phyloP scores from a whole-genome alignment of 2,888 invertebrate genomes.

The Ormyrus rosae region DNA sequence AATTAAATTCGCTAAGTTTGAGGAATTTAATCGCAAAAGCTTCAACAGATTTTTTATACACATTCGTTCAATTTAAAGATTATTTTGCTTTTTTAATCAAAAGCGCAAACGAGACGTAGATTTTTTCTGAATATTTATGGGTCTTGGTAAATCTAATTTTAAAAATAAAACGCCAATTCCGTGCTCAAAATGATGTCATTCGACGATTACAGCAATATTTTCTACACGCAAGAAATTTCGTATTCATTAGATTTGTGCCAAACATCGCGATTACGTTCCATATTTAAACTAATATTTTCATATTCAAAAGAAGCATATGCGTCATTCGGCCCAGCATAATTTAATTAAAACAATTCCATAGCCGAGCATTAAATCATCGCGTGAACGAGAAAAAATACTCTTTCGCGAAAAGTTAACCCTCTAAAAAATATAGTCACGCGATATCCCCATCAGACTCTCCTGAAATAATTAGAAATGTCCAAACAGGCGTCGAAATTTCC shows the following conservation, averaged over 20 bases:
- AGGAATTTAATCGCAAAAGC: not conserved
- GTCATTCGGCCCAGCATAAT: conserved; percentile 8
- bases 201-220: no score
- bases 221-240: conserved; percentile 5
- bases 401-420: conserved; percentile 9
- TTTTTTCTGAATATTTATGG: no score
- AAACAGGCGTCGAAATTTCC: conserved; percentile 22
- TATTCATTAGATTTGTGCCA: not conserved
- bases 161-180: no score
- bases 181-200: no score
- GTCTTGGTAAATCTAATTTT: no score
- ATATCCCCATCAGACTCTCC: conserved; percentile 23
- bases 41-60: no score
- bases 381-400: conserved; percentile 1
- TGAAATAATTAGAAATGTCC: conserved; percentile 46
- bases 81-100: no score
- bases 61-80: no score
- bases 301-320: not conserved
- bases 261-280: not conserved
- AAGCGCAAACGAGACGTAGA: no score
- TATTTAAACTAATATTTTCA: conserved; percentile 5
- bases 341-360: conserved; percentile 7
- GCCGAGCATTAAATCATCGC: conserved; percentile 8
- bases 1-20: conserved; percentile 33
- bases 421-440: conserved; percentile 37